These are phyloP conservation scores for Athrips mouffetella DNA, from an alignment of 2,888 invertebrate genomes.

Conservation along the genomic window DNA sequence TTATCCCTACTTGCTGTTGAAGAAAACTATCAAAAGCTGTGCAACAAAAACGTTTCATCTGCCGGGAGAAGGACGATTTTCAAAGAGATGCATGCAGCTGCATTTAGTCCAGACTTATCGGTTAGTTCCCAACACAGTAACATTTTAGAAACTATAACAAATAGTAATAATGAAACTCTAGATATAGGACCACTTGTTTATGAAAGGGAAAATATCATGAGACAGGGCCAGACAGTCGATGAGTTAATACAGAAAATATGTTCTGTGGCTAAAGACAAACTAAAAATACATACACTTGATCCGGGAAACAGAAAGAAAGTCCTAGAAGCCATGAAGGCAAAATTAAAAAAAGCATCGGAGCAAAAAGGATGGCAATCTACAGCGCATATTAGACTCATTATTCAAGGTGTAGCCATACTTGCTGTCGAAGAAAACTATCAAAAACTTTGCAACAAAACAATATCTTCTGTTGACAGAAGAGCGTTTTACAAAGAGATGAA, in stretches of 20 bases:
- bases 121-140: too few species aligned
- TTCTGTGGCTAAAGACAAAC: neutral
- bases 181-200: neutral
- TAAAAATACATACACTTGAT: constrained; percentile 24
- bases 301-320: constrained; percentile 31
- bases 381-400: neutral
- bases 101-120: neutral
- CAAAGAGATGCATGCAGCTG: neutral
- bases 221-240: neutral
- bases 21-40: constrained; percentile 18
- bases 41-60: neutral
- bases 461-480: neutral
- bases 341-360: constrained; percentile 29
- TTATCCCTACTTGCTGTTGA: neutral
- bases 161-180: too few species aligned
- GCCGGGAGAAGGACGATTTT: neutral
- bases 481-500: neutral
- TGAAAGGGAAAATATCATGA: neutral
- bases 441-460: constrained; percentile 14
- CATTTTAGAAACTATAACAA: too few species aligned
- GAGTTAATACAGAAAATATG: neutral
- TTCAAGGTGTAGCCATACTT: neutral
- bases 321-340: constrained; percentile 33
- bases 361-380: neutral
- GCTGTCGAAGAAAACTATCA: constrained; percentile 1